Conservation (phyloP, 2,113 vertebrate species). For the Coracopsis vasa region DNA sequence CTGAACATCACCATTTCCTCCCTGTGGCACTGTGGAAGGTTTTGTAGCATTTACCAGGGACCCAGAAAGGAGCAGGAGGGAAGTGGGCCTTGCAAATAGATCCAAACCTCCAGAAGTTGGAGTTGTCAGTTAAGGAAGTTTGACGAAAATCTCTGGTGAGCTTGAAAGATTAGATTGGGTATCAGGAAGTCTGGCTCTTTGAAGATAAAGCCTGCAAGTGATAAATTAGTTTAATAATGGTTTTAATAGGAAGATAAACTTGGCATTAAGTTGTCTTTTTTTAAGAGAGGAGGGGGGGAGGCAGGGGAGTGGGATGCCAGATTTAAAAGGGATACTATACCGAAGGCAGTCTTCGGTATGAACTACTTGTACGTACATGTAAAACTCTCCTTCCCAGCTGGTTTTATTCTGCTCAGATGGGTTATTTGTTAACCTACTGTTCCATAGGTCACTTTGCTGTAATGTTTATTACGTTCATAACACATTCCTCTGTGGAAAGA, state of each 20-base stretch:
- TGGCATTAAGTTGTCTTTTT: neutral
- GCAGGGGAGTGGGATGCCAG: neutral
- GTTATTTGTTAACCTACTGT: neutral
- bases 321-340: neutral
- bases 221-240: neutral
- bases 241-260: neutral
- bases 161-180: neutral
- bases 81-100: neutral
- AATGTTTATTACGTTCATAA: neutral
- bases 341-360: neutral
- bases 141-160: neutral
- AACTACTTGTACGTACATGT: neutral
- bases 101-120: neutral
- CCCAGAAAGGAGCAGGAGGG: neutral
- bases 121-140: neutral
- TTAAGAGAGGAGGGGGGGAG: neutral
- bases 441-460: neutral
- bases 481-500: neutral
- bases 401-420: neutral
- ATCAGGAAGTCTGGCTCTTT: neutral
- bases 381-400: neutral
- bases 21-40: neutral
- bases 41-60: neutral
- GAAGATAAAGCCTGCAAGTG: constrained; percentile 9
- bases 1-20: neutral